Base-by-base conservation (phyloP, 2,113 vertebrate genomes). In the Halcyon malimbica region DNA sequence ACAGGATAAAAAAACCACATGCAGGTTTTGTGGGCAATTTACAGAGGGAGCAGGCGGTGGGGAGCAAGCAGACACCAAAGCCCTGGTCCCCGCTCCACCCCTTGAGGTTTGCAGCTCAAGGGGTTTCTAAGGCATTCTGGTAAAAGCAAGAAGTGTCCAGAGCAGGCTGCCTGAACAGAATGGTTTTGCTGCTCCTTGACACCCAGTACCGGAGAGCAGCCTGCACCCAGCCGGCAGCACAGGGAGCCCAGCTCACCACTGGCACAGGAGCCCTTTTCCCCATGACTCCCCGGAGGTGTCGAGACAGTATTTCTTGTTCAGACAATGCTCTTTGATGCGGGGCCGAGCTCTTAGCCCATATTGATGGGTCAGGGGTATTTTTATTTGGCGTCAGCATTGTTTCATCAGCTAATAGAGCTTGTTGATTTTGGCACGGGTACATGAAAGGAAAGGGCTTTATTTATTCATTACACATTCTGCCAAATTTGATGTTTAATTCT, bases 311-410 rank as follows among this genome's bases (percentile, higher is more conserved):
- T 88, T 83, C 95, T 84, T 41, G 28, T 51, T 93, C 86, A 92
- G 93, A 89, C 70, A 68, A 18, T 1, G 4, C n/a, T 76, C 92
- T 96, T 54, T 90, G 95, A 93, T 88, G 86, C 88, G 10, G 70
- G 90, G 87, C 84, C 1, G 54, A 89, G 93, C 94, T 97, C 84
- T 95, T 73, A 95, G 94, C 89, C 82, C 60, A 0, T 90, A 95
- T 92, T 65, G 93, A 97, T 92, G 92, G 93, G 92, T 86, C 85
- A 87, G 93, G 94, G 96, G 90, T 90, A 93, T 94, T 96, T 96
- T 95, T 92, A 42, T 93, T 95, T 95, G 76, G 91, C 42, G 69
- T 96, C 96, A 96, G 91, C 94, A 93, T 65, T 94, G 92, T 93
- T 97, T 97, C 92, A 88, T 78, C 87, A 82, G 93, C 93, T 97